A percentile compares a stretch with the other conserved stretches of the same genome.
phyloP scores from a whole-genome alignment of 1,140 invertebrate genomes.

The Drosophila watanabei region DNA sequence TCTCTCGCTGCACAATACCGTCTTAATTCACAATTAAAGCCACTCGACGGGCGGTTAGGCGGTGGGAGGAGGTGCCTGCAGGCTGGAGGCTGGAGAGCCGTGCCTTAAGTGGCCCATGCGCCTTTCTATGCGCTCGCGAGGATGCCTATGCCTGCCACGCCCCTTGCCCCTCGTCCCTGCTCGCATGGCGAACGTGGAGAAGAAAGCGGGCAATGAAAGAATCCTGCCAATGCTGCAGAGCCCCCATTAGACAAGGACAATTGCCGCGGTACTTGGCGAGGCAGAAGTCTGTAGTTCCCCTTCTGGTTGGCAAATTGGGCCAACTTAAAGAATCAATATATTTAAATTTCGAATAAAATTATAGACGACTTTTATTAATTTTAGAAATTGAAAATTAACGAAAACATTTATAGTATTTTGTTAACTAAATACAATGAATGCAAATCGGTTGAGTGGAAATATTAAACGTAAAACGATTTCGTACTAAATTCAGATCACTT shows the following conservation, averaged over 20 bases:
- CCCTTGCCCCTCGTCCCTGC: constrained; percentile 27
- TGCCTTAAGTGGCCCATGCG: constrained; percentile 73
- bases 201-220: constrained; percentile 44
- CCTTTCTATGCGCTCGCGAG: constrained; percentile 62
- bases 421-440: background rate
- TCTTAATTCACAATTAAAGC: constrained; percentile 85
- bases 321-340: constrained; percentile 43
- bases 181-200: constrained; percentile 41
- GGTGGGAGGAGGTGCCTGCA: background rate
- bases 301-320: constrained; percentile 47
- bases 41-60: constrained; percentile 58
- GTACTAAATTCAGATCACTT: background rate
- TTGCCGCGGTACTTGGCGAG: constrained; percentile 41
- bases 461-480: background rate
- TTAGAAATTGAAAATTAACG: background rate
- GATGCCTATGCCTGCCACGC: constrained; percentile 36
- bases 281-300: constrained; percentile 31
- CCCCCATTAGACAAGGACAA: constrained; percentile 77
- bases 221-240: constrained; percentile 43
- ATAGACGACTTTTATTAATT: background rate
- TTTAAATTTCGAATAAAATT: constrained; percentile 8
- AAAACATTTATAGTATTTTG: no score
- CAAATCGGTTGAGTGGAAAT: background rate
- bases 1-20: constrained; percentile 75
- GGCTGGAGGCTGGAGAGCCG: background rate